phyloP scores from a whole-genome alignment of 2,797 vertebrate species.

The Arnoldichthys spilopterus region DNA sequence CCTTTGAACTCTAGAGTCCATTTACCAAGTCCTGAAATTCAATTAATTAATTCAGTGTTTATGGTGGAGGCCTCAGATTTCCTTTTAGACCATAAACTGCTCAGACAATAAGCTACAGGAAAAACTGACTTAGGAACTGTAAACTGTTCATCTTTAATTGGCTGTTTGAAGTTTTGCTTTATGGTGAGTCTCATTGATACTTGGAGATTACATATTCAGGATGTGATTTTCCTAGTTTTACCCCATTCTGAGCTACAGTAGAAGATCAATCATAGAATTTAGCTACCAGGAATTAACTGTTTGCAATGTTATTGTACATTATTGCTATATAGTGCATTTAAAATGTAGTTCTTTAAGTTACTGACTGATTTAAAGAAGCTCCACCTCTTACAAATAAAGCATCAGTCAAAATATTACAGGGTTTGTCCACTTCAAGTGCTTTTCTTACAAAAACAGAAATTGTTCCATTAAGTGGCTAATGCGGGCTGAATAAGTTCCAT shows the following conservation, averaged over 20 bases:
- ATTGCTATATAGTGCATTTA: neutral
- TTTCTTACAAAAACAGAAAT: neutral
- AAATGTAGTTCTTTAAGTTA: too few relatives aligned
- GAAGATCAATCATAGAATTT: too few relatives aligned
- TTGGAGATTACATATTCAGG: neutral
- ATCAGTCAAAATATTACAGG: too few relatives aligned
- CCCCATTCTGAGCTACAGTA: neutral
- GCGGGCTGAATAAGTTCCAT: too few relatives aligned
- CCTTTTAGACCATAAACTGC: neutral
- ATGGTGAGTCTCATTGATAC: neutral
- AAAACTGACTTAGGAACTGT: neutral
- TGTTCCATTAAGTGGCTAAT: neutral
- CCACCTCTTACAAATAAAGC: too few relatives aligned
- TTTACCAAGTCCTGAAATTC: constrained; percentile 15
- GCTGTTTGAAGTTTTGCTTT: neutral
- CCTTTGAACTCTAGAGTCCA: neutral
- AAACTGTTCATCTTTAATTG: neutral
- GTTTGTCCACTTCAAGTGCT: too few relatives aligned
- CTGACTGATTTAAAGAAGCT: too few relatives aligned
- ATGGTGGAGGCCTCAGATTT: neutral
- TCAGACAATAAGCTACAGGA: neutral
- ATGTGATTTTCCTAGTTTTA: neutral
- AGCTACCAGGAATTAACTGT: too few relatives aligned
- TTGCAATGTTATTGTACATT: too few relatives aligned
- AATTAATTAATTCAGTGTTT: neutral